Percentiles rank a stretch among this genome's conserved stretches.
Evolutionary conservation across 2,888 invertebrate species (phyloP).

Genomic region (Neocrepidodera transversa): DNA sequence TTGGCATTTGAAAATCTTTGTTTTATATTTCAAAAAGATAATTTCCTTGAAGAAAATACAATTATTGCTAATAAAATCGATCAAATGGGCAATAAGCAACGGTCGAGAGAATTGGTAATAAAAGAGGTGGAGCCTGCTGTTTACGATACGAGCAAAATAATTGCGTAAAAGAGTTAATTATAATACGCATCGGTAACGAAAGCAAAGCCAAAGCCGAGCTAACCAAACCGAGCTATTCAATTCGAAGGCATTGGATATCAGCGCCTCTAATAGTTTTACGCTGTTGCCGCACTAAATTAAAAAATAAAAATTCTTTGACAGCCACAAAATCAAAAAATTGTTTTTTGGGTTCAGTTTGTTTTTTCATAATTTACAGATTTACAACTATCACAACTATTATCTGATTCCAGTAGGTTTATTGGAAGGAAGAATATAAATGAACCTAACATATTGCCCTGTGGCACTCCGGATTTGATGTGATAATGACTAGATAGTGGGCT

Average conservation of each 20-base stretch:
- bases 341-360: neutral
- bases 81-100: constrained; percentile 9
- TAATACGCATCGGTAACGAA: constrained; percentile 33
- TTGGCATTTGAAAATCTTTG: neutral
- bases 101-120: constrained; percentile 27
- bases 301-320: too few species aligned
- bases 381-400: too few species aligned
- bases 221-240: constrained; percentile 20
- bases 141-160: constrained; percentile 31
- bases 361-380: too few species aligned
- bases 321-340: neutral
- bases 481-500: too few species aligned
- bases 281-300: neutral
- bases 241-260: constrained; percentile 14
- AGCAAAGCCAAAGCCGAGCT: constrained; percentile 28
- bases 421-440: too few species aligned
- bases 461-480: too few species aligned
- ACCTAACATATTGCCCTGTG: too few species aligned
- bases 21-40: neutral
- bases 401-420: too few species aligned
- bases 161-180: constrained; percentile 38
- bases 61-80: constrained; percentile 6
- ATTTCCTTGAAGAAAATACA: neutral
- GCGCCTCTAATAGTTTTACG: constrained; percentile 30
- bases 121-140: constrained; percentile 35